A percentile compares a stretch with the other conserved stretches of the same genome.
Evolutionary conservation across 2,113 vertebrate genomes (phyloP).

Genomic region (Crocuta crocuta): DNA sequence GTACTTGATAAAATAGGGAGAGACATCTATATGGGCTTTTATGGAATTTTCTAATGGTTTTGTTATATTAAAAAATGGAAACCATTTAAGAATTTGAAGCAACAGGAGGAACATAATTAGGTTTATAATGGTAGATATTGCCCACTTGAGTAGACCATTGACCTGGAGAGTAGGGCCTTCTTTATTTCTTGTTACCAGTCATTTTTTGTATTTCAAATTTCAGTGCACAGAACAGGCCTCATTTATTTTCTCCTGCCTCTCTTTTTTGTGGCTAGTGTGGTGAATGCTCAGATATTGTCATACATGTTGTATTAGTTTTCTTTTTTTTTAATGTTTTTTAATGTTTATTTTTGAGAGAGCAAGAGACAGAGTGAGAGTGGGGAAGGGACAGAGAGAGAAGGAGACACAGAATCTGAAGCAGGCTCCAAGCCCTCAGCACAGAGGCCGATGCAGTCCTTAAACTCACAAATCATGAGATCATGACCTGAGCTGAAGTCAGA

Average conservation of each 20-base stretch:
- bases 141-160: background rate
- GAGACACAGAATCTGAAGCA: too few species aligned
- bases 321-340: too few species aligned
- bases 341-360: too few species aligned
- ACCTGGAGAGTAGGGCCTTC: background rate
- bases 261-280: background rate
- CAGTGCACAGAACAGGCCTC: background rate
- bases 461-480: too few species aligned
- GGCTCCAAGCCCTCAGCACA: too few species aligned
- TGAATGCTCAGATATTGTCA: background rate
- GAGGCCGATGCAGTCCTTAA: too few species aligned
- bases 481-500: too few species aligned
- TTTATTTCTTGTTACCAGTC: background rate
- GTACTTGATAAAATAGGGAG: background rate
- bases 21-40: rapidly evolving
- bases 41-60: background rate
- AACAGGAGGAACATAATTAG: background rate
- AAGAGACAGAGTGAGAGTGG: too few species aligned
- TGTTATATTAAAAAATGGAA: background rate
- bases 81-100: background rate
- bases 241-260: background rate
- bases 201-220: background rate
- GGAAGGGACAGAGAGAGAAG: too few species aligned
- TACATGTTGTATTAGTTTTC: background rate
- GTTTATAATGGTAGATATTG: background rate